phyloP scores from a whole-genome alignment of 2,113 vertebrate genomes.

The Cololabis saira region DNA sequence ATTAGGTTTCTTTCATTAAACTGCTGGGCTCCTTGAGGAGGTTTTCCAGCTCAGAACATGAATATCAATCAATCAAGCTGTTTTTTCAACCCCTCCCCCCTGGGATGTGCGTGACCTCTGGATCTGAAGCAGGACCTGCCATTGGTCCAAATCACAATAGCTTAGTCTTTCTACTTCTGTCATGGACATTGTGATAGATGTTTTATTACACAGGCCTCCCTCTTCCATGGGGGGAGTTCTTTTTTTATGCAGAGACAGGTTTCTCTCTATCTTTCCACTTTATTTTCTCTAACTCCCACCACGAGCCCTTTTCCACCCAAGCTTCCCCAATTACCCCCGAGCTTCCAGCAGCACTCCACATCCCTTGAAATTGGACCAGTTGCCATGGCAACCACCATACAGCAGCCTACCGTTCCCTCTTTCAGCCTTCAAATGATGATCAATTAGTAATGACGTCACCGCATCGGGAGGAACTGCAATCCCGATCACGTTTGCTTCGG shows the following conservation, averaged over 20 bases:
- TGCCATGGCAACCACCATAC: slow-evolving; percentile 71
- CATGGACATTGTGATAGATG: neutral
- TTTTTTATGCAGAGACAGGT: neutral
- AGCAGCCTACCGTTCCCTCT: slow-evolving; percentile 52
- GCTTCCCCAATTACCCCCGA: slow-evolving; percentile 49
- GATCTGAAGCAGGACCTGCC: slow-evolving; percentile 7
- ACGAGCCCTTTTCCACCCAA: slow-evolving; percentile 8
- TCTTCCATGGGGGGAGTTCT: neutral
- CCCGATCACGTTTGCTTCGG: slow-evolving; percentile 28
- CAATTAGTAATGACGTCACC: slow-evolving; percentile 73
- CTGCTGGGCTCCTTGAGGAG: neutral
- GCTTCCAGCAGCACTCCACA: slow-evolving; percentile 52
- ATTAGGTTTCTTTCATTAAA: neutral
- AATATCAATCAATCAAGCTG: too few relatives aligned
- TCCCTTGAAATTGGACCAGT: slow-evolving; percentile 63
- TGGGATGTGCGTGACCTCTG: slow-evolving; percentile 16
- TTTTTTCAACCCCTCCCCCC: too few relatives aligned
- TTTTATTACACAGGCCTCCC: neutral
- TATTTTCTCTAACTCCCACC: slow-evolving; percentile 3
- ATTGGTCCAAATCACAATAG: slow-evolving; percentile 25
- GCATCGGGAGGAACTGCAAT: slow-evolving; percentile 32
- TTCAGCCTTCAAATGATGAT: slow-evolving; percentile 63
- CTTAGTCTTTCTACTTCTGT: neutral
- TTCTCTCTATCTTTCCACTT: neutral
- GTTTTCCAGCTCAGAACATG: too few relatives aligned